Evolutionary conservation across 2,888 invertebrate species (phyloP), one percentile per base, ranked within the genome.

Genomic region (Therioaphis trifolii): DNA sequence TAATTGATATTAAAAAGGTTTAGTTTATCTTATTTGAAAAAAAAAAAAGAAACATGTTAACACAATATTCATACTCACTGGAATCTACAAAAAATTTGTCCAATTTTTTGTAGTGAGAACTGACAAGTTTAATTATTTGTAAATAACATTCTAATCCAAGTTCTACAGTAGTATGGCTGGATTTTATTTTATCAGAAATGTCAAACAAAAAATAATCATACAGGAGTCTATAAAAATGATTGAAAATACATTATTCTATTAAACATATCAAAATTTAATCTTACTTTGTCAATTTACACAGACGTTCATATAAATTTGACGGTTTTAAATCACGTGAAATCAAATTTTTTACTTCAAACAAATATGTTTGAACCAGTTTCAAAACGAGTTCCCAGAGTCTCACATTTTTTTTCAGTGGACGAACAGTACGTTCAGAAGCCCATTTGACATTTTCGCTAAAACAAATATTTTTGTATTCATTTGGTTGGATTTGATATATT

Each of bases 341-440:
- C 4, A 24, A 74, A 49, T 35, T 40, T 1, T 82, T 74, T 7
- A 82, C n/a, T 63, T 82, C 74, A n/a, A n/a, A 24, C 24, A 82
- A 52, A 82, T 82, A n/a, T 12, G 29, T 66, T 63, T 63, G 49
- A 63, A 74, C 21, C 4, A 82, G 15, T 74, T 74, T 82, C 35
- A 82, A 82, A 52, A 82, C 82, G 35, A 82, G 74, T 82, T 82
- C 82, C 82, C 82, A 82, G 0, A 82, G 9, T 35, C 49, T 63
- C 7, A 9, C 72, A 43, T 82, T 82, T 40, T 35, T 49, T 63
- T 82, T 82, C 52, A 82, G 66, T 9, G 49, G 24, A 18, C 4
- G 0, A 52, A 52, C 49, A 35, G 49, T 52, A 18, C 21, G 15
- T 61, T 72, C 46, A 61, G 82, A 82, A 1, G n/a, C 18, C 72